phyloP scores from a whole-genome alignment of 2,113 vertebrate genomes.

The Forbesichthys papilliferus region DNA sequence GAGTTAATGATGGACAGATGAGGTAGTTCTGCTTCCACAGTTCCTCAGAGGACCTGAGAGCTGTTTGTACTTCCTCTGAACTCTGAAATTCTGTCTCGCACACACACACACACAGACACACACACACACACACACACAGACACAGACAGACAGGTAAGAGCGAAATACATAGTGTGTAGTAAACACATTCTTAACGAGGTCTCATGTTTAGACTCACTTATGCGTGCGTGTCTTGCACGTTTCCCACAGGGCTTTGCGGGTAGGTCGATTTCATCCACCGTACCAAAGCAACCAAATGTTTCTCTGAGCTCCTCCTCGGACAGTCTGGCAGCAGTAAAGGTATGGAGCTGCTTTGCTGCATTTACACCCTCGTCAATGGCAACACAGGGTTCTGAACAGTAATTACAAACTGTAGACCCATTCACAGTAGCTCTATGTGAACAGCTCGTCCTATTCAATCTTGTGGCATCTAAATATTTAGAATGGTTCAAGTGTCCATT shows the following conservation, averaged over 20 bases:
- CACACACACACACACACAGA: conserved; percentile 24
- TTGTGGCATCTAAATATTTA: not conserved
- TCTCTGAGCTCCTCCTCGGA: conserved; percentile 69
- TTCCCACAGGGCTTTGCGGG: conserved; percentile 68
- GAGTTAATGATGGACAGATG: conserved; percentile 76
- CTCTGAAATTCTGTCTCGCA: conserved; percentile 78
- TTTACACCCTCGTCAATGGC: not conserved
- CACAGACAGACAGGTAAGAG: conserved; percentile 10
- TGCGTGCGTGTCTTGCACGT: conserved; percentile 71
- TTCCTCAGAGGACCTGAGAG: conserved; percentile 57
- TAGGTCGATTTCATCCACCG: conserved; percentile 72
- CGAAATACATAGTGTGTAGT: not conserved
- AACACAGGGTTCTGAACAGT: not conserved
- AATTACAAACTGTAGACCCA: not conserved
- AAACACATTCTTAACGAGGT: not conserved
- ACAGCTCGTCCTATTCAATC: not conserved
- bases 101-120: conserved; percentile 27
- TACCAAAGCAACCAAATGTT: conserved; percentile 71
- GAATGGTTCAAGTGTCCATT: conserved; percentile 29
- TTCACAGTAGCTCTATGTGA: not conserved
- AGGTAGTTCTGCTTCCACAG: conserved; percentile 64
- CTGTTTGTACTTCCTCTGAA: conserved; percentile 58
- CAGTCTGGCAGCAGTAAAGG: conserved; percentile 46
- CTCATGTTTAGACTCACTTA: conserved; percentile 77
- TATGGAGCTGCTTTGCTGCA: not conserved